Evolutionary conservation across 2,888 invertebrate genomes (phyloP).

Genomic region (Phaedon cochleariae): DNA sequence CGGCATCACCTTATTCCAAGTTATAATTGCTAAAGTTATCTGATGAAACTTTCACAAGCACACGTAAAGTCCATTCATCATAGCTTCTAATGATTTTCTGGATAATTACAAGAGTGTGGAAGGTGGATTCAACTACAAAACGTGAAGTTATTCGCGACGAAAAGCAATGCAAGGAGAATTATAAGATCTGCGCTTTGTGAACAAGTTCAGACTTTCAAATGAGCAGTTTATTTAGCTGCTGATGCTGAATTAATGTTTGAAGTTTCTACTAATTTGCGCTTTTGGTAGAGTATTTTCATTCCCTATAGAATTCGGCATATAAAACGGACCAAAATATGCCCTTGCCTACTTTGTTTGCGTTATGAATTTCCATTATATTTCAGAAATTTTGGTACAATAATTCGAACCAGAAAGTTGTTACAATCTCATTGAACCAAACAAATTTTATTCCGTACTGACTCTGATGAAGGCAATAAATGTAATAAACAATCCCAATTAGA

Average conservation of each 20-base stretch:
- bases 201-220: constrained; percentile 6
- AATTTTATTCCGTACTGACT: too few species aligned
- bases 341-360: too few species aligned
- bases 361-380: too few species aligned
- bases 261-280: not conserved
- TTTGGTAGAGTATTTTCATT: too few species aligned
- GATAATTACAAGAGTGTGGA: constrained; percentile 27
- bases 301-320: too few species aligned
- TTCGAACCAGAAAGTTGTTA: too few species aligned
- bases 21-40: constrained; percentile 32
- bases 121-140: constrained; percentile 31
- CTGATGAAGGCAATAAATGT: too few species aligned
- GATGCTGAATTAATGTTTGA: not conserved
- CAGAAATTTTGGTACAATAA: too few species aligned
- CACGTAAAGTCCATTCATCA: constrained; percentile 36
- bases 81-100: constrained; percentile 31
- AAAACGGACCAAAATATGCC: not conserved
- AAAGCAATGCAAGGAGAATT: constrained; percentile 5
- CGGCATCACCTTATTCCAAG: constrained; percentile 28
- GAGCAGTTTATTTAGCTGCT: not conserved
- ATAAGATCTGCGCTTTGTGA: constrained; percentile 15
- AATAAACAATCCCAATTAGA: too few species aligned
- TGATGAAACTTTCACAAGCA: constrained; percentile 32
- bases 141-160: constrained; percentile 14
- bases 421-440: too few species aligned